These are phyloP conservation scores for Anabas testudineus DNA, from an alignment of 2,797 vertebrate genomes.

Conservation along the genomic window DNA sequence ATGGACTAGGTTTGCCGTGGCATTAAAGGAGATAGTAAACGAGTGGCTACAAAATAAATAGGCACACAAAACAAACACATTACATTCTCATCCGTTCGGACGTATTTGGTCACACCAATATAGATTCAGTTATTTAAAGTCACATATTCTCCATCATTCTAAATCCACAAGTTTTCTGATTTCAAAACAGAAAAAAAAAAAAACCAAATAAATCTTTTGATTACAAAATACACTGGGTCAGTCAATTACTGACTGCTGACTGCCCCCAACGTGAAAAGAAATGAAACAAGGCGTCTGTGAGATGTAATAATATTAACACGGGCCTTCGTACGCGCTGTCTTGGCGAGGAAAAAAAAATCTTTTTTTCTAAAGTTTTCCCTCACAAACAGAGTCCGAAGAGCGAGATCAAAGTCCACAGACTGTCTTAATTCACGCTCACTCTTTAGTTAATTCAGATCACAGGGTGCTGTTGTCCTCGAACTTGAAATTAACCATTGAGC, in stretches of 20 bases:
- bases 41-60: constrained; percentile 83
- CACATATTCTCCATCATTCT: constrained; percentile 37
- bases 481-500: constrained; percentile 84
- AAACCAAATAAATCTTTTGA: constrained; percentile 69
- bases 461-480: constrained; percentile 78
- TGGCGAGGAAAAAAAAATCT: constrained; percentile 29
- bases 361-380: constrained; percentile 21
- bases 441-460: constrained; percentile 46
- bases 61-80: constrained; percentile 72
- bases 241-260: constrained; percentile 59
- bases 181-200: constrained; percentile 56
- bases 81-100: constrained; percentile 70
- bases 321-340: constrained; percentile 49
- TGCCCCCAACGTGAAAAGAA: constrained; percentile 38
- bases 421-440: constrained; percentile 59
- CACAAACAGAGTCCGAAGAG: constrained; percentile 39
- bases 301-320: constrained; percentile 59
- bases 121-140: constrained; percentile 58
- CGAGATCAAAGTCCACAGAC: constrained; percentile 43
- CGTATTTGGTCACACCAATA: constrained; percentile 82
- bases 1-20: constrained; percentile 55
- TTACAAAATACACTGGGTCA: constrained; percentile 75
- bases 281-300: constrained; percentile 54
- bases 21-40: constrained; percentile 67
- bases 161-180: constrained; percentile 45